Evolutionary conservation across 53 echinoderm and acorn worm genomes (phyloP), one percentile per base, ranked within the genome.

Genomic region (Arbacia lixula): DNA sequence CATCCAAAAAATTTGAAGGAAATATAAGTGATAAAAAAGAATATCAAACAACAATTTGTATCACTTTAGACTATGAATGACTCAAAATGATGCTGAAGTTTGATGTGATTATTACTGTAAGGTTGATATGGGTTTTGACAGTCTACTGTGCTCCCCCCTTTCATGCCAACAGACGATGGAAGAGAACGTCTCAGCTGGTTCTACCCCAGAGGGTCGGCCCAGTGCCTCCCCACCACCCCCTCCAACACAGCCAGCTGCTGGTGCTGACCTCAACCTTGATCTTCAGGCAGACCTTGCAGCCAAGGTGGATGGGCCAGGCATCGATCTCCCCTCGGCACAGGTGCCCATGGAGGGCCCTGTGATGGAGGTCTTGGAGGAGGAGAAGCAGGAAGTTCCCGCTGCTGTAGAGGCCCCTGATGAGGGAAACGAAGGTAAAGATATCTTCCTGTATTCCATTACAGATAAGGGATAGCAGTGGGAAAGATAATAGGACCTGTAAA

Each of bases 251-350:
- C 33, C 12, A 30, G 81, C 4, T 37, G 62, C 42, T 25, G 19
- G 46, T 9, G 64, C 39, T 16, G 50, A 31, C 2, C 31, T 35
- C 34, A 64, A 61, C 5, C 82, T 81, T 17, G 34, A 63, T 12
- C 82, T 81, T 64, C 82, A 50, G n/a, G 82, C 62, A 19, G 82
- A 81, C 50, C 28, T 81, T 31, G 63, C 82, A 1, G 31, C 12
- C 17, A 16, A 81, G 4, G 82, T 81, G n/a, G 82, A 81, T 33
- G 82, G 63, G 21, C 63, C 61, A 16, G 64, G 46, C 64, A 81
- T 81, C 82, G 63, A 51, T 50, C 26, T 81, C 37, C 82, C 82
- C 31, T 81, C 82, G 12, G 82, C 82, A 29, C 82, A 81, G 82
- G 82, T 81, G 12, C 82, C 82, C 41, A 63, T 42, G 11, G 82